Evolutionary conservation across 1,140 invertebrate genomes (phyloP), one percentile per base, ranked within the genome.

Genomic region (Patella vulgata): DNA sequence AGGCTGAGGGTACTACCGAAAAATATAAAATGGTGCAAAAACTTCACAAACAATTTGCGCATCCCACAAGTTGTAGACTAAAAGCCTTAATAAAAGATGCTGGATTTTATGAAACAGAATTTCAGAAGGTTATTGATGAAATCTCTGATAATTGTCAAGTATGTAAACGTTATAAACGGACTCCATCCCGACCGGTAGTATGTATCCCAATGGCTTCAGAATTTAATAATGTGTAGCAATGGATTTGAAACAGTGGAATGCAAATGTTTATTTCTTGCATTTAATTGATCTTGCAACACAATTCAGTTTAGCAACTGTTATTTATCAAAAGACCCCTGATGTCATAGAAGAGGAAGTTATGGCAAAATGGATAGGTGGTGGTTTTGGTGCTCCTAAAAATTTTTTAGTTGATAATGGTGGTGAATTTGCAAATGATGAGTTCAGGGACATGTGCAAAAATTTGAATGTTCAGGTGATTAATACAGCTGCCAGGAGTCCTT

Each of bases 181-280:
- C 53, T 6, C 39, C 39, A 8, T 27, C 21, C 12, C 17, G 53
- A 19, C 53, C 30, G 11, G 39, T 30, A 6, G 53, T 55, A 4
- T 6, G 31, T 19, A n/a, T 59, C 4, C 58, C 58, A 9, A 11
- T 52, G 47, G 58, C 58, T 11, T 19, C 58, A 17, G 58, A 52
- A 33, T 59, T 50, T 2, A 59, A 51, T 51, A 59, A 39, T 25
- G 25, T 42, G 56, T 53, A 8, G 51, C 51, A 8, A 25, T 53
- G 31, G 51, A 53, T 33, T 28, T 53, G 14, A 11, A 53, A 11
- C 8, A 53, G 51, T 31, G 11, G 14, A 14, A 23, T 11, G 23
- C 11, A 11, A 17, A 9, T 6, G 17, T 12, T 9, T 53, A 14
- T 11, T 53, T 30, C 11, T 23, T 53, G 17, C 30, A 53, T 31